Percentiles rank a stretch among this genome's conserved stretches.
Conservation (phyloP, 2,888 invertebrate species). For the Salticus scenicus region DNA sequence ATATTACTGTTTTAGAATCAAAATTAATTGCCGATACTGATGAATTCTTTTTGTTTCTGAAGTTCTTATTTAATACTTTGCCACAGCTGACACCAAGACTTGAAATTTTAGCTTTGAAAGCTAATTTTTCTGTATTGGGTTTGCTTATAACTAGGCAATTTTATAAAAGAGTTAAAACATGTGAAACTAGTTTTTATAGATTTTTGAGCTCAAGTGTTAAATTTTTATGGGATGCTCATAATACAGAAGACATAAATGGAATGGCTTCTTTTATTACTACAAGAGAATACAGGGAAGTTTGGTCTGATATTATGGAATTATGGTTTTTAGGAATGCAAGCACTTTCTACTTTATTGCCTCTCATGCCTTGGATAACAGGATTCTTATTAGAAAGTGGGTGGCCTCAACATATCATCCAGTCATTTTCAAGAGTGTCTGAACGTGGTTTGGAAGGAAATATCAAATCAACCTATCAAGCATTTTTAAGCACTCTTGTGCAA, state of each 20-base stretch:
- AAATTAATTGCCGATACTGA: slow-evolving; percentile 87
- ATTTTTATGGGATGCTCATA: slow-evolving; percentile 94
- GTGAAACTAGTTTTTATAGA: slow-evolving; percentile 82
- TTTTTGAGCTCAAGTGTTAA: slow-evolving; percentile 92
- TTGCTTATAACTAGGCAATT: slow-evolving; percentile 88
- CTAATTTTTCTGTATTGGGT: slow-evolving; percentile 88
- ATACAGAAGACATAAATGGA: slow-evolving; percentile 90
- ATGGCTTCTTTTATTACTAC: slow-evolving; percentile 88
- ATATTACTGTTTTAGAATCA: slow-evolving; percentile 90
- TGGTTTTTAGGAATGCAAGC: slow-evolving; percentile 97
- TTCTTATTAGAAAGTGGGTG: slow-evolving; percentile 95
- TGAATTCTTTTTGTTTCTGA: slow-evolving; percentile 86
- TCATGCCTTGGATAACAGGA: slow-evolving; percentile 74
- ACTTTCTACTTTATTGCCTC: slow-evolving; percentile 86
- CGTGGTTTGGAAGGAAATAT: slow-evolving; percentile 88
- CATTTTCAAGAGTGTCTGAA: slow-evolving; percentile 87
- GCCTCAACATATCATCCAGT: slow-evolving; percentile 90
- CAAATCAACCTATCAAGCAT: slow-evolving; percentile 92
- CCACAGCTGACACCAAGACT: slow-evolving; percentile 81
- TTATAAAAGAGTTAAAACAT: slow-evolving; percentile 81
- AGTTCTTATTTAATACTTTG: slow-evolving; percentile 88
- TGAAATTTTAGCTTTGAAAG: slow-evolving; percentile 84
- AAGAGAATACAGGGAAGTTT: slow-evolving; percentile 88
- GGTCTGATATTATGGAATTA: slow-evolving; percentile 91
- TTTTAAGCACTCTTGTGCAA: slow-evolving; percentile 84